Percentiles rank a stretch among this genome's conserved stretches.
These are phyloP conservation scores for Nemotelus nigrinus DNA, from an alignment of 2,888 invertebrate genomes.

Conservation along the genomic window DNA sequence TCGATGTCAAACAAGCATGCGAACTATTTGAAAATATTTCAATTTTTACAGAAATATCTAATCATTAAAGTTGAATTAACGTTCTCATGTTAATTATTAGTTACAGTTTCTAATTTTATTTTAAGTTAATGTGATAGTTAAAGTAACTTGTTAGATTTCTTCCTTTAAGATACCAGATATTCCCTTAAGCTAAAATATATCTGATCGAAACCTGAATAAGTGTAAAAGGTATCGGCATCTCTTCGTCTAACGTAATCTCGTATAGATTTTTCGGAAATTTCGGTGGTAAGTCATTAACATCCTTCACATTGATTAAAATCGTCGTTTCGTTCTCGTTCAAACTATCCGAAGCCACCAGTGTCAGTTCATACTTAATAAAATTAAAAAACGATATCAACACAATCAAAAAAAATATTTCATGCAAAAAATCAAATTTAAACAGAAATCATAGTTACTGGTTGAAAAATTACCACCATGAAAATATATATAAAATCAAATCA, in stretches of 20 bases:
- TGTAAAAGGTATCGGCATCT: conserved; percentile 77
- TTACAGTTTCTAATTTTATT: too few species aligned
- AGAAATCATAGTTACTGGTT: conserved; percentile 47
- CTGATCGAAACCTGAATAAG: conserved; percentile 75
- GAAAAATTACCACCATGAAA: not conserved
- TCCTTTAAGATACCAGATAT: too few species aligned
- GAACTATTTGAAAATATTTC: too few species aligned
- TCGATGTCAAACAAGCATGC: too few species aligned
- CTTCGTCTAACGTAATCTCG: conserved; percentile 79
- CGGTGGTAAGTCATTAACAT: conserved; percentile 91
- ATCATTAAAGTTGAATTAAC: too few species aligned
- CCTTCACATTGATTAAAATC: conserved; percentile 82
- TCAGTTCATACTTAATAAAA: conserved; percentile 79
- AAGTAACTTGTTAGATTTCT: too few species aligned
- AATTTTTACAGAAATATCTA: too few species aligned
- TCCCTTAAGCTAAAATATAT: too few species aligned
- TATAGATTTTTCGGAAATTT: conserved; percentile 78
- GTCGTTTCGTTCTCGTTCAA: conserved; percentile 88
- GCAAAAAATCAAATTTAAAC: conserved; percentile 34
- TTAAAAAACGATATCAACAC: conserved; percentile 45
- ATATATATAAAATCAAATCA: too few species aligned
- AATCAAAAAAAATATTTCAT: conserved; percentile 17
- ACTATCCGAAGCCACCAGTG: conserved; percentile 89
- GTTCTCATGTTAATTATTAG: too few species aligned
- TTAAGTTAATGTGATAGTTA: too few species aligned